A percentile compares a stretch with the other conserved stretches of the same genome.
phyloP scores from a whole-genome alignment of 2,888 invertebrate genomes.

The Erebia epiphron region DNA sequence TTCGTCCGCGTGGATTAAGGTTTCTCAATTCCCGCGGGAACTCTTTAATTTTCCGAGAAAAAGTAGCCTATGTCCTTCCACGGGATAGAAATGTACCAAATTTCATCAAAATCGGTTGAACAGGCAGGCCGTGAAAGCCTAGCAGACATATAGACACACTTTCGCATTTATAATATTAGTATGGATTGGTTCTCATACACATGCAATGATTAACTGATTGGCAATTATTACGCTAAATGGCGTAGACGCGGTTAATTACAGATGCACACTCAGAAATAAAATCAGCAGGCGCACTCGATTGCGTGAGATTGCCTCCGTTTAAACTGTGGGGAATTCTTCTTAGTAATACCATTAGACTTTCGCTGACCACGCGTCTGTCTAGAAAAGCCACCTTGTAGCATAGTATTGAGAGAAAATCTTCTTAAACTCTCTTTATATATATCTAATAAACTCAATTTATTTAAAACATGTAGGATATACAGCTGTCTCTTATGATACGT shows the following conservation, averaged over 20 bases:
- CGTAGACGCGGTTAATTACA: constrained; percentile 65
- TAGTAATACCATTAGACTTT: constrained; percentile 30
- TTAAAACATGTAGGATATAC: too few relatives aligned
- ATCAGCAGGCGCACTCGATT: constrained; percentile 58
- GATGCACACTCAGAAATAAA: constrained; percentile 67
- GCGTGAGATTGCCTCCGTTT: constrained; percentile 44
- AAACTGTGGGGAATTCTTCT: constrained; percentile 38
- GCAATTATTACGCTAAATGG: constrained; percentile 56
- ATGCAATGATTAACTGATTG: constrained; percentile 66
- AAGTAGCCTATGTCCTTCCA: too few relatives aligned
- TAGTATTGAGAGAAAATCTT: background rate
- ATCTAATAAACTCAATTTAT: too few relatives aligned
- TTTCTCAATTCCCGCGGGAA: too few relatives aligned
- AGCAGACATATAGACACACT: too few relatives aligned
- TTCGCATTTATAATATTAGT: background rate
- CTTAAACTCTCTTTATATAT: too few relatives aligned
- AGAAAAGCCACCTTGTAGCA: background rate
- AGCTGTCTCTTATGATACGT: too few relatives aligned
- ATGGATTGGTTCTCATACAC: background rate
- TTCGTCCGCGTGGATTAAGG: too few relatives aligned
- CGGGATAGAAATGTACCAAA: too few relatives aligned
- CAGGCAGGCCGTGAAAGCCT: too few relatives aligned
- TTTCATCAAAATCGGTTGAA: too few relatives aligned
- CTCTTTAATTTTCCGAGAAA: too few relatives aligned
- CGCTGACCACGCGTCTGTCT: constrained; percentile 23